Conservation (phyloP, 2,888 invertebrate genomes). For the Latrodectus hesperus region DNA sequence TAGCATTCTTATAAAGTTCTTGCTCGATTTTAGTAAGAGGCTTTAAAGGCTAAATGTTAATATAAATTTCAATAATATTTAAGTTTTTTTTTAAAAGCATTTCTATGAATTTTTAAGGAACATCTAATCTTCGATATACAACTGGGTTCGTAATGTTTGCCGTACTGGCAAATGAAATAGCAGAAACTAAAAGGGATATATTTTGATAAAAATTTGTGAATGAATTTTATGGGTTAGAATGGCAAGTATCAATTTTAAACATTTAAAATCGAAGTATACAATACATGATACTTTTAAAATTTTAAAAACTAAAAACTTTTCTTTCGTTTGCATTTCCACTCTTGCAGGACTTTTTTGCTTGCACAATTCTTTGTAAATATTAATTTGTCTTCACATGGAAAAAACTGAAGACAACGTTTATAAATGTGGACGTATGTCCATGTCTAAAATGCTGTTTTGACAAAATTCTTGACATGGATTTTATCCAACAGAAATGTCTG, state of each 20-base stretch:
- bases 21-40: neutral
- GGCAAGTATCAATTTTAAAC: neutral
- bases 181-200: conserved; percentile 20
- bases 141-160: neutral
- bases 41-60: neutral
- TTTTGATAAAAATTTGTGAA: conserved; percentile 12
- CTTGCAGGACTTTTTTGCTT: neutral
- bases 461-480: neutral
- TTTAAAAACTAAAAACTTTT: conserved; percentile 1
- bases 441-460: neutral
- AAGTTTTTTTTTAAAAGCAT: neutral
- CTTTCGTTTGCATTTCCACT: conserved; percentile 4
- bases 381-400: neutral
- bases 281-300: conserved; percentile 2
- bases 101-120: conserved; percentile 5
- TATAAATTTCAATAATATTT: neutral
- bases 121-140: conserved; percentile 6
- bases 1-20: neutral
- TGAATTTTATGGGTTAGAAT: neutral
- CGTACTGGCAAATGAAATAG: neutral
- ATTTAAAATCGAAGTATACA: conserved; percentile 19
- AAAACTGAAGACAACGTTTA: neutral
- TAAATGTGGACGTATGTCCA: neutral
- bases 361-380: neutral
- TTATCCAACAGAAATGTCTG: conserved; percentile 12